Evolutionary conservation across 2,113 vertebrate species (phyloP).

Genomic region (Bolborhynchus lineola): DNA sequence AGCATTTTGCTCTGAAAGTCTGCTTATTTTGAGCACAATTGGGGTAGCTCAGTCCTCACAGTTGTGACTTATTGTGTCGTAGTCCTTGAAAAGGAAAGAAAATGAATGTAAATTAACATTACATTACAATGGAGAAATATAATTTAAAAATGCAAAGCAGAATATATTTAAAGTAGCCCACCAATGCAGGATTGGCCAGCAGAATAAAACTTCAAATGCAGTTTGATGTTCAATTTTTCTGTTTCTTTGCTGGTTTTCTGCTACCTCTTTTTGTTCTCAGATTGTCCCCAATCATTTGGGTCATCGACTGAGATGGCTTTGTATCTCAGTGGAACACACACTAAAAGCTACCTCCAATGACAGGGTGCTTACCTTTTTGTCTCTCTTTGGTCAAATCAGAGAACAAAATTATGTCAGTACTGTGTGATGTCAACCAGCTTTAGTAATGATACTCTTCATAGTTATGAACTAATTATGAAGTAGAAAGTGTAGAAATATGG

Average conservation of each 20-base stretch:
- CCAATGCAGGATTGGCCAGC: not conserved
- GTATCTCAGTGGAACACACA: not conserved
- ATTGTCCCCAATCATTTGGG: not conserved
- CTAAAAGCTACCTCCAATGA: not conserved
- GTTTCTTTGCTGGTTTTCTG: not conserved
- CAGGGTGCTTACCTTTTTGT: not conserved
- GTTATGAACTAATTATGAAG: not conserved
- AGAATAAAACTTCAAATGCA: not conserved
- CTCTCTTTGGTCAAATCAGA: not conserved
- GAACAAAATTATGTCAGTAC: not conserved
- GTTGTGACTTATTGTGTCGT: not conserved
- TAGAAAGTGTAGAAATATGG: not conserved
- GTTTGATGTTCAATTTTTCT: not conserved
- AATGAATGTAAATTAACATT: not conserved
- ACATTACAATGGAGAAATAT: not conserved
- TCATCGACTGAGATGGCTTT: not conserved
- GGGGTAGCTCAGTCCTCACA: not conserved
- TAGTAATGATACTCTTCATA: not conserved
- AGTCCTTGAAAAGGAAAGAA: not conserved
- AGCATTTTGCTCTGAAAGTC: not conserved
- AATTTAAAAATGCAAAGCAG: not conserved
- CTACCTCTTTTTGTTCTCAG: not conserved
- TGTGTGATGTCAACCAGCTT: not conserved
- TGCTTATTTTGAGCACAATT: not conserved
- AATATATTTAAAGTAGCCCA: not conserved